Conservation (phyloP, 2,888 invertebrate species). For the Phania funesta region DNA sequence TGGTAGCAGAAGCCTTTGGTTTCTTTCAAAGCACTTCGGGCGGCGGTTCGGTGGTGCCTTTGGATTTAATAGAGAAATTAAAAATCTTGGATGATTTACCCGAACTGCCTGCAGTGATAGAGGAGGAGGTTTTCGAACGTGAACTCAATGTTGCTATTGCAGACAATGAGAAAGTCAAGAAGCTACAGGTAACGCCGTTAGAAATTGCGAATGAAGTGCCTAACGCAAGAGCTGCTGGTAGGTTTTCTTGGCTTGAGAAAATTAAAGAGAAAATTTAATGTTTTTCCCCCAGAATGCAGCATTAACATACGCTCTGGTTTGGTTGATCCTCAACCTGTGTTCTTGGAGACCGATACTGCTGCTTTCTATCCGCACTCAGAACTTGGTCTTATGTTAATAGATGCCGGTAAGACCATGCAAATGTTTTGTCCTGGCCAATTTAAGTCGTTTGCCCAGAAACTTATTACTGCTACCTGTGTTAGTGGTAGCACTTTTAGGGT, state of each 20-base stretch:
- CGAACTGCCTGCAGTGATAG: constrained; percentile 65
- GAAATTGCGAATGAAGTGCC: constrained; percentile 36
- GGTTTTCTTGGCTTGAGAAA: constrained; percentile 14
- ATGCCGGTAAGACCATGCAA: constrained; percentile 72
- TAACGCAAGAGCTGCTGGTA: constrained; percentile 71
- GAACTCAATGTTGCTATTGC: neutral
- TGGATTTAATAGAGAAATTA: constrained; percentile 58
- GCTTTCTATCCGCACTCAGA: constrained; percentile 73
- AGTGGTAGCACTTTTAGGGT: constrained; percentile 74
- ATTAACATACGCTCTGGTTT: constrained; percentile 73
- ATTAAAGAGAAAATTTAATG: neutral
- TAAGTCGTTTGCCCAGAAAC: constrained; percentile 67
- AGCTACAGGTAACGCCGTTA: constrained; percentile 6
- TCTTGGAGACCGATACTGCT: constrained; percentile 79
- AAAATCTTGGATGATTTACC: constrained; percentile 61
- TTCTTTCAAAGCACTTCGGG: constrained; percentile 49
- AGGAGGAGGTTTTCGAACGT: constrained; percentile 67
- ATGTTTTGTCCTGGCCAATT: constrained; percentile 77
- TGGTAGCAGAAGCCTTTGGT: constrained; percentile 3
- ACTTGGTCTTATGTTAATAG: constrained; percentile 73
- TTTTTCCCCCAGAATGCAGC: constrained; percentile 69
- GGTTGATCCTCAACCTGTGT: constrained; percentile 83
- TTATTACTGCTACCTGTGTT: constrained; percentile 76
- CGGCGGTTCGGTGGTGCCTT: constrained; percentile 64
- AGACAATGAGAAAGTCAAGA: neutral